Evolutionary conservation across 2,888 invertebrate genomes (phyloP), one percentile per base, ranked within the genome.

Genomic region (Actias luna): DNA sequence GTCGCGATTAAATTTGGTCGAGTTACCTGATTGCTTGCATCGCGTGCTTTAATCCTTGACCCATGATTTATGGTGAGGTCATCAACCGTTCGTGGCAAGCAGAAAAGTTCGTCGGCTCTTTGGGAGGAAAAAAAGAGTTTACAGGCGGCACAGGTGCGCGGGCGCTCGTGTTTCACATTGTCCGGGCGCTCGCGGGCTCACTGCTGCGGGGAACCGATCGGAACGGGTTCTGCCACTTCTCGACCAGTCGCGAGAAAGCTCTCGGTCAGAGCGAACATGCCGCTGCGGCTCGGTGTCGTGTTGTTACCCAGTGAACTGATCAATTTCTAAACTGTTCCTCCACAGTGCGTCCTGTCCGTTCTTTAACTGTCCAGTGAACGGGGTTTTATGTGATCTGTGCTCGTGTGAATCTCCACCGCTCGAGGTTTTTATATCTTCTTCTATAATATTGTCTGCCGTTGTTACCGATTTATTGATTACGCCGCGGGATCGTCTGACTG

Each of bases 131-230:
- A 76, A 86, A 88, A 83, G 83, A 78, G 72, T 71, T 69, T 65
- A 70, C 70, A 76, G 74, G 75, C 75, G 76, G 75, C 87, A 88
- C 91, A 90, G 89, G 90, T 88, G 89, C 87, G 88, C 86, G 75
- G 71, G 88, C 87, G 87, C 87, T 82, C 79, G 84, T 79, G 78
- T 83, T 81, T 78, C 80, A 82, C 84, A 86, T 87, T 88, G 88
- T 84, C 80, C 80, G 69, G 25, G 79, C 80, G 39, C 16, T 14
- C n/a, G 39, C 5, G 18, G 22, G 12, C 46, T 22, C 46, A 12
- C 22, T 12, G 46, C 42, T 7, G 42, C 67, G 76, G 74, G 71
- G 75, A n/a, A n/a, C 69, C 66, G 71, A 70, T 42, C 66, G 72
- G 76, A 84, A 85, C 85, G 75, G 74, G 85, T 85, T 82, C 70